Base-by-base conservation (phyloP, 1,140 invertebrate species). In the Cotesia chilonis region DNA sequence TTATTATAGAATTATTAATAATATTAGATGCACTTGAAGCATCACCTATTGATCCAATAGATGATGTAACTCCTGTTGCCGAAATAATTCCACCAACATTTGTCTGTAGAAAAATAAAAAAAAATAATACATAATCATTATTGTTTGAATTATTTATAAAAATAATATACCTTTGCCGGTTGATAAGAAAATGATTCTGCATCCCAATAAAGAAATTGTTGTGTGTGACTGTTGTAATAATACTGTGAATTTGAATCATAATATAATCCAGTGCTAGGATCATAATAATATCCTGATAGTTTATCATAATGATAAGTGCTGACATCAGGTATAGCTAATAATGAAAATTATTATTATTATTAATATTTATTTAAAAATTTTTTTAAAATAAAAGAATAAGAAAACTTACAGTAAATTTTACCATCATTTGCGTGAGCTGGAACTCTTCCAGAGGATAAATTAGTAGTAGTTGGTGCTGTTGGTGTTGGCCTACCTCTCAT, bases 141-240 rank as follows among this genome's bases (percentile, higher is more conserved):
- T 54, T 54, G 12, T 60, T 14, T 37, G 10, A 2, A n/a, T 41
- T 51, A 7, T 37, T 38, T 57, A 67, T 69, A 36, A 75, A 81
- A 60, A 80, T 28, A 28, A 28, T 28, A 28, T 75, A 83, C 82
- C 75, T 86, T 86, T 1, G 94, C 95, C 63, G 93, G 89, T 52
- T 95, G 86, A 82, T 97, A 98, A 0, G 94, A 94, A 72, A 91
- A 90, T 57, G 92, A 92, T 17, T 92, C 90, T 1, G 90, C 88
- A 88, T 98, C 96, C 97, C 97, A 99, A 81, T 98, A 99, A 77
- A 99, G 89, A 85, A 97, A 99, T 82, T 96, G 92, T 75, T 93
- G 92, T 1, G 92, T 94, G 75, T 94, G 91, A 76, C 94, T 92
- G 86, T 99, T 99, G 83, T 94, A 96, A 83, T 95, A 96, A 83